A percentile compares a stretch with the other conserved stretches of the same genome.
phyloP scores from a whole-genome alignment of 2,888 invertebrate genomes.

The Ethmia dodecea region DNA sequence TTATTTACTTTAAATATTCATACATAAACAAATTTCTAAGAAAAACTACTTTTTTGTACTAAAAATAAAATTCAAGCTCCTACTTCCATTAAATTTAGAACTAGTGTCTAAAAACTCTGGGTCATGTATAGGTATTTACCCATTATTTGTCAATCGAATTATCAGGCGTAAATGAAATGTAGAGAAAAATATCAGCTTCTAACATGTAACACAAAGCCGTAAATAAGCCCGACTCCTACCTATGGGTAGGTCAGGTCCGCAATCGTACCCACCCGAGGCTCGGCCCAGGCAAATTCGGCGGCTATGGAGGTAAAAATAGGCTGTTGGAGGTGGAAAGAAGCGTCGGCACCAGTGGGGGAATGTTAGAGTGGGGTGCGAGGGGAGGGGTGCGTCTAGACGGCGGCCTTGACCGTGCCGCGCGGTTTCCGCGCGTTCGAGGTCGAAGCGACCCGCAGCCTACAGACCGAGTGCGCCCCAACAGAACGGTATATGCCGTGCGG shows the following conservation, averaged over 20 bases:
- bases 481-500: slow-evolving; percentile 14
- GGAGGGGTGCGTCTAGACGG: slow-evolving; percentile 22
- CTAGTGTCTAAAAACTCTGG: no score
- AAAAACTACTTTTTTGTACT: no score
- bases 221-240: slow-evolving; percentile 13
- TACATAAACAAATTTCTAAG: no score
- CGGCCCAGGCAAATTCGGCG: slow-evolving; percentile 51
- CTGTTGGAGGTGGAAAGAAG: slow-evolving; percentile 28
- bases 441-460: slow-evolving; percentile 61
- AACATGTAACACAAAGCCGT: slow-evolving; percentile 7
- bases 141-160: no score
- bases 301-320: slow-evolving; percentile 52
- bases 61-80: no score
- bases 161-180: no score
- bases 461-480: slow-evolving; percentile 47
- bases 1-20: no score
- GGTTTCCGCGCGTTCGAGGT: slow-evolving; percentile 70
- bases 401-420: slow-evolving; percentile 71
- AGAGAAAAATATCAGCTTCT: no score
- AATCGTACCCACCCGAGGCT: slow-evolving; percentile 27
- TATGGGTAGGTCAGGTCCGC: slow-evolving; percentile 48
- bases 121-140: no score
- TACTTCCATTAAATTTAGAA: no score
- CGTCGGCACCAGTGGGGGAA: slow-evolving; percentile 24
- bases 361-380: slow-evolving; percentile 19